Evolutionary conservation across 2,797 vertebrate species (phyloP).

Genomic region (Melanotaenia pygmaea): DNA sequence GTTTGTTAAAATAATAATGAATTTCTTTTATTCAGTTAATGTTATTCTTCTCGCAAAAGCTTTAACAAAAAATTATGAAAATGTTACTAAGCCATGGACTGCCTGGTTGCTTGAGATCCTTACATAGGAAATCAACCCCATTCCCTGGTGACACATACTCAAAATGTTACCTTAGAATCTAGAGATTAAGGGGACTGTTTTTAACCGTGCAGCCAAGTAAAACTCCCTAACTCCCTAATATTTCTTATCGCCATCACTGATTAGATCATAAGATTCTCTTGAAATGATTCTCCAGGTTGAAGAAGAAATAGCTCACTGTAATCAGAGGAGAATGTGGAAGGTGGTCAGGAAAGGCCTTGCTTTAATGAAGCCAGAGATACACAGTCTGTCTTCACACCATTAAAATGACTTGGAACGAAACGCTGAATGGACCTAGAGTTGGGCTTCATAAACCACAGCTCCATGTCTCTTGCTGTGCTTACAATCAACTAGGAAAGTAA

Average conservation of each 20-base stretch:
- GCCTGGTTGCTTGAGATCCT: neutral
- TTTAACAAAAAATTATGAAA: no score
- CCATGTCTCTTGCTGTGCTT: conserved; percentile 45
- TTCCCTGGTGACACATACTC: conserved; percentile 6
- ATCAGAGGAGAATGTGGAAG: conserved; percentile 45
- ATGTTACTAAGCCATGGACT: neutral
- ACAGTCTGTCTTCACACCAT: conserved; percentile 50
- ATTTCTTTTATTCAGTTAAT: no score
- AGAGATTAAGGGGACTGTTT: conserved; percentile 5
- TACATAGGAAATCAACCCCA: conserved; percentile 14
- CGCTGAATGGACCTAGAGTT: conserved; percentile 45
- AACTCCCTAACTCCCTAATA: neutral
- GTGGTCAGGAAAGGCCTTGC: conserved; percentile 32
- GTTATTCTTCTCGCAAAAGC: no score
- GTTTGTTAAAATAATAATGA: no score
- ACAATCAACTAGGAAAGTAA: conserved; percentile 59
- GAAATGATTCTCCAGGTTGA: conserved; percentile 1
- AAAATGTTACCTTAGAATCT: neutral
- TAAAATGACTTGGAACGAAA: conserved; percentile 42
- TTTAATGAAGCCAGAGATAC: conserved; percentile 59
- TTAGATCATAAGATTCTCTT: conserved; percentile 24
- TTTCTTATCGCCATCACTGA: conserved; percentile 7
- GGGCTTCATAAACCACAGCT: conserved; percentile 41
- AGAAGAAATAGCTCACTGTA: conserved; percentile 41
- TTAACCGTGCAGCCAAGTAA: neutral